Conservation (phyloP, 2,113 vertebrate genomes). For the Atlantisia rogersi region DNA sequence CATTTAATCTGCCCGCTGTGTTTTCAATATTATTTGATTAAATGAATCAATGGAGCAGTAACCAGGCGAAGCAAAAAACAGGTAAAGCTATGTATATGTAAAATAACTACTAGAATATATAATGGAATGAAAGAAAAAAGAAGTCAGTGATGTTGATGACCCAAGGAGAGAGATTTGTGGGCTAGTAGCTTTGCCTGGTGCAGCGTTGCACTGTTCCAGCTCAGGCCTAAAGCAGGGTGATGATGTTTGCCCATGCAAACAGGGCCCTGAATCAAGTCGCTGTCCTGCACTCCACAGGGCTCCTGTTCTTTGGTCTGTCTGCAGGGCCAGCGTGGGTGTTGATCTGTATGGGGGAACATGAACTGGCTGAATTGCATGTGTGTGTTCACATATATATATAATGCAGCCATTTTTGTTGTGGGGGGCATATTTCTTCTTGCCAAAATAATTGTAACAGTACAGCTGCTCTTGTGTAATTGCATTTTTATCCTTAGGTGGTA, state of each 20-base stretch:
- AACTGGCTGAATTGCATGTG: not conserved
- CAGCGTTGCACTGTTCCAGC: not conserved
- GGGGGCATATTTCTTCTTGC: not conserved
- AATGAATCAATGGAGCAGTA: not conserved
- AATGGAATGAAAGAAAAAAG: not conserved
- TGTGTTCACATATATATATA: not conserved
- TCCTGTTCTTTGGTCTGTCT: not conserved
- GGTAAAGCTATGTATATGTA: not conserved
- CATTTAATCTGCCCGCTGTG: not conserved
- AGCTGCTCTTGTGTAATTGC: not conserved
- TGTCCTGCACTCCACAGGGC: not conserved
- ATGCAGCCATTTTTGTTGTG: not conserved
- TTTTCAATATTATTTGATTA: not conserved
- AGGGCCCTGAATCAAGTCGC: accelerated
- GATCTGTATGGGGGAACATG: not conserved
- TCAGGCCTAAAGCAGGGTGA: not conserved
- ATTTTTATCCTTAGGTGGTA: not conserved
- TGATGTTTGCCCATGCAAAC: not conserved
- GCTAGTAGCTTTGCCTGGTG: not conserved
- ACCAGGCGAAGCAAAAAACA: not conserved
- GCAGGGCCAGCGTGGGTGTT: not conserved
- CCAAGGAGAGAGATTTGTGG: not conserved
- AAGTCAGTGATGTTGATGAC: not conserved
- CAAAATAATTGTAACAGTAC: not conserved
- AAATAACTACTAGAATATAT: not conserved